Evolutionary conservation across 2,888 invertebrate species (phyloP).

Genomic region (Zootermopsis nevadensis): DNA sequence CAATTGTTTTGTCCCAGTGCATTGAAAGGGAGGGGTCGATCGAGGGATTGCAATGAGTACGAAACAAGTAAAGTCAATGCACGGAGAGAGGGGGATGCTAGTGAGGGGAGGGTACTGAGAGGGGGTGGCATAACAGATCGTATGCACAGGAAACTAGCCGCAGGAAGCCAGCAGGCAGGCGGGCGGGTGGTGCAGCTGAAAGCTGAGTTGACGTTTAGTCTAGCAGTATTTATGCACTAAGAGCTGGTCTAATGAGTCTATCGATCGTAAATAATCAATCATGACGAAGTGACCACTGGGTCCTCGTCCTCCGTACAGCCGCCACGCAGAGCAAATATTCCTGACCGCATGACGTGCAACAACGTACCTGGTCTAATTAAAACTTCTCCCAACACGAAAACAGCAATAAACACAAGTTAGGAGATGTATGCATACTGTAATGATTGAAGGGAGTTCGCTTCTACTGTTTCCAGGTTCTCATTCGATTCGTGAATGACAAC

Average conservation of each 20-base stretch:
- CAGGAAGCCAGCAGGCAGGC: slow-evolving; percentile 24
- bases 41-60: slow-evolving; percentile 36
- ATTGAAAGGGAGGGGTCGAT: slow-evolving; percentile 37
- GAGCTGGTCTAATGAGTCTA: slow-evolving; percentile 36
- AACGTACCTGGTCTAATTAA: slow-evolving; percentile 31
- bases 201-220: background rate
- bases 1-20: slow-evolving; percentile 40
- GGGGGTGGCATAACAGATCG: slow-evolving; percentile 16
- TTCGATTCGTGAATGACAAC: no score
- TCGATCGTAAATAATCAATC: slow-evolving; percentile 39
- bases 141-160: slow-evolving; percentile 37
- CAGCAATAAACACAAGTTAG: background rate
- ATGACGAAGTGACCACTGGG: slow-evolving; percentile 33
- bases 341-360: background rate
- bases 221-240: slow-evolving; percentile 35
- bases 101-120: background rate
- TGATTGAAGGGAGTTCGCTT: no score
- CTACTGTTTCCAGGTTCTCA: no score
- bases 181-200: slow-evolving; percentile 15
- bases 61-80: slow-evolving; percentile 31
- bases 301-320: background rate
- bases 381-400: background rate
- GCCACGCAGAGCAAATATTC: background rate
- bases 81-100: background rate
- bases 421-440: no score